Conservation (phyloP, 2,888 invertebrate species). For the Hedya salicella region DNA sequence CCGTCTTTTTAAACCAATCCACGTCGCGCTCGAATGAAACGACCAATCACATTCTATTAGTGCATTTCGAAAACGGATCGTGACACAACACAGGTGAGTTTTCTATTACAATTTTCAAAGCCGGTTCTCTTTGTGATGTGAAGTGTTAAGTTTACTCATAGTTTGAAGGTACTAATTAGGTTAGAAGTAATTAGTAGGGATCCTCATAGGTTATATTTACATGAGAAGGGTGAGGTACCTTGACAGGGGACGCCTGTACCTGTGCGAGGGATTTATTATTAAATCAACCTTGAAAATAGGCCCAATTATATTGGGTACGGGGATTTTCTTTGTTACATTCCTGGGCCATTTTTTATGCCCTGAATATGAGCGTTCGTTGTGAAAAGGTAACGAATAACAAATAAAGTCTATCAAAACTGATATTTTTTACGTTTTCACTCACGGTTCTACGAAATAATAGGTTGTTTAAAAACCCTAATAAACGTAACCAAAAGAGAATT, state of each 20-base stretch:
- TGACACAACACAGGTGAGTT: constrained; percentile 40
- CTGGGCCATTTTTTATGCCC: constrained; percentile 8
- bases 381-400: background rate
- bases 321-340: constrained; percentile 19
- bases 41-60: constrained; percentile 38
- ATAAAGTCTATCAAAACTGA: background rate
- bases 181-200: constrained; percentile 74
- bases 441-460: background rate
- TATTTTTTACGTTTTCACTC: constrained; percentile 6
- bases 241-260: constrained; percentile 38
- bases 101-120: constrained; percentile 43
- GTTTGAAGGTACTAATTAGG: constrained; percentile 67
- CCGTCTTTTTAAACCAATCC: constrained; percentile 44
- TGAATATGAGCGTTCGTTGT: constrained; percentile 12
- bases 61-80: constrained; percentile 39
- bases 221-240: constrained; percentile 38
- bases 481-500: background rate
- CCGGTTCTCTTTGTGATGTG: background rate
- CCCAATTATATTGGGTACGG: constrained; percentile 21
- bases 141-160: background rate
- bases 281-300: constrained; percentile 36
- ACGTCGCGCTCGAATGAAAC: constrained; percentile 32
- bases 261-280: constrained; percentile 35
- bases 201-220: constrained; percentile 62
- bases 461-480: background rate